These are phyloP conservation scores for Cataglyphis hispanica DNA, from an alignment of 1,140 invertebrate species.

Conservation along the genomic window DNA sequence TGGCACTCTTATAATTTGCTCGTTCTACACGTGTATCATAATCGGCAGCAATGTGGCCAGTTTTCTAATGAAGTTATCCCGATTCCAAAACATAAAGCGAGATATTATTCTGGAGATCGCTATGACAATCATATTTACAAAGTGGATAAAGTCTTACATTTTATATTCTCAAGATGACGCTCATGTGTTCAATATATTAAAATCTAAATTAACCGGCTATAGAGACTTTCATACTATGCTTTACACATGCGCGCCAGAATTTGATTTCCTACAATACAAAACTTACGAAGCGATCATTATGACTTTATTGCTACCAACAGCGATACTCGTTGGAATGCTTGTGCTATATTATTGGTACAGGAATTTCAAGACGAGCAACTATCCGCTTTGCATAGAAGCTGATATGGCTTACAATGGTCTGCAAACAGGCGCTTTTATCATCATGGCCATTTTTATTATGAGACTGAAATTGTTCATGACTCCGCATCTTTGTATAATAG, in stretches of 20 bases:
- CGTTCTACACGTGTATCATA: conserved; percentile 88
- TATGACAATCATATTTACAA: conserved; percentile 74
- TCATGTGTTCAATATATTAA: conserved; percentile 93
- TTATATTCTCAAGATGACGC: conserved; percentile 87
- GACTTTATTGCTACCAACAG: conserved; percentile 88
- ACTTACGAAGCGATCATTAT: conserved; percentile 86
- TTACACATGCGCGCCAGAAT: conserved; percentile 94
- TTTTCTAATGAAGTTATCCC: conserved; percentile 34
- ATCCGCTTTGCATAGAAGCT: conserved; percentile 86
- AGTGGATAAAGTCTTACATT: conserved; percentile 78
- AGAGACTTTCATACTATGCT: conserved; percentile 94
- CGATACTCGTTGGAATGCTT: conserved; percentile 84
- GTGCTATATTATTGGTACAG: conserved; percentile 84
- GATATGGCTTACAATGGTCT: conserved; percentile 91
- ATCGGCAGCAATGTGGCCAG: conserved; percentile 70
- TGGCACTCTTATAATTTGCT: conserved; percentile 89
- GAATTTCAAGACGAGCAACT: conserved; percentile 73
- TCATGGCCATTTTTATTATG: conserved; percentile 94
- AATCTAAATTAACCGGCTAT: conserved; percentile 91
- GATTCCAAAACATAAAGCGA: conserved; percentile 39
- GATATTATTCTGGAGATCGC: conserved; percentile 74
- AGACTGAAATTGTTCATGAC: conserved; percentile 94
- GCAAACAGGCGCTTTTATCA: conserved; percentile 89
- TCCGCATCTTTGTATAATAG: conserved; percentile 92
- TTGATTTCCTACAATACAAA: conserved; percentile 91